Base-by-base conservation (phyloP, 2,797 vertebrate species). In the Dendrocincla fuliginosa region DNA sequence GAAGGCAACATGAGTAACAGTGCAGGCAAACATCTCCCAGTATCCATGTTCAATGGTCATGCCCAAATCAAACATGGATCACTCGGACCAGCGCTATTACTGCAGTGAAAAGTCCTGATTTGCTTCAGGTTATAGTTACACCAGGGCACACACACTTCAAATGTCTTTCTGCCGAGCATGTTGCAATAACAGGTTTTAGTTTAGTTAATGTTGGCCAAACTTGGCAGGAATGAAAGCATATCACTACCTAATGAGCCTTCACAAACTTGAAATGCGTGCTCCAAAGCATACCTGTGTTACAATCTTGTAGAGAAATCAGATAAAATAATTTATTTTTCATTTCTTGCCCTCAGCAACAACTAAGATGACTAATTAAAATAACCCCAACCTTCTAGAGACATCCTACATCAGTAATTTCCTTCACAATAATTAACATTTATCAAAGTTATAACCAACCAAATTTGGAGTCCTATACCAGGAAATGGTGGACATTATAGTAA, bases 371-470 rank as follows among this genome's bases (percentile, higher is more conserved):
- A 84, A 90, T 59, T 63, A 13, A 80, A 84, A 76, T 70, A 1
- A 0, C 1, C 5, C 24, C 1, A 11, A 44, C 9, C 35, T 55
- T 17, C 41, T 24, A 46, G 60, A 76, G 57, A 32, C 23, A 85
- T 87, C 22, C 63, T 89, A 41, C 3, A 22, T 56, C 14, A 33
- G 39, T 85, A 89, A 94, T 93, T 91, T 93, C 32, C 90, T 91
- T 90, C 27, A 65, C 25, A 86, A 71, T 64, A 68, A 91, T 92
- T 91, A 94, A 23, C 41, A 78, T 89, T 79, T 73, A 83, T 89
- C 69, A 90, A 64, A 79, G 67, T 77, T 63, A 84, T 80, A 89
- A 28, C 6, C 46, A 97, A 63, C 23, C 20, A 84, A 67, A 87
- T 79, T 67, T 63, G 50, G 44, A 71, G 44, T 55, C 47, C 46